Base-by-base conservation (phyloP, 2,797 vertebrate species). In the Rhinoraja longicauda region DNA sequence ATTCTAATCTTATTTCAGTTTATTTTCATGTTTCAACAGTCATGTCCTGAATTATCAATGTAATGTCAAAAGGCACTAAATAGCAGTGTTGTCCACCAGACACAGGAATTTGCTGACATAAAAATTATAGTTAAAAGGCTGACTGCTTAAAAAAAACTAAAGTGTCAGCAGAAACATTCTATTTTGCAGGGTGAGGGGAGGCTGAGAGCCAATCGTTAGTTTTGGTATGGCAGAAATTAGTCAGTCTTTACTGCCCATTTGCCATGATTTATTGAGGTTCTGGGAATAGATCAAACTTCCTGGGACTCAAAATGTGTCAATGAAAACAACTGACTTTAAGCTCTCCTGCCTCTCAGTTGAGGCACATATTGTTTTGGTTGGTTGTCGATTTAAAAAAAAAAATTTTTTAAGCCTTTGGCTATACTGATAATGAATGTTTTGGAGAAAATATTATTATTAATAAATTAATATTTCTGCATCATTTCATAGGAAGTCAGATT, bases 41-140 rank as follows among this genome's bases (percentile, higher is more conserved):
- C 19, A 88, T 88, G 64, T n/a, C 64, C 32, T 9, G n/a, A 67
- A 88, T 88, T 36, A 67, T 88, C 84, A 32, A 21, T 62, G n/a
- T 19, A 67, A 21, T 88, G 59, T 88, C 62, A 88, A n/a, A 64
- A 88, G 84, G 59, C n/a, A 36, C 59, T 67, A 88, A 67, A 67
- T 88, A 36, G n/a, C 62, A 88, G n/a, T 36, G 59, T 67, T 67
- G 84, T 36, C 84, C 84, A 67, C 15, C 84, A 88, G 84, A 86
- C 62, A 32, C 59, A 88, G n/a, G 84, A 88, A 88, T 88, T 67
- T 88, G 62, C 84, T 88, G 84, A 88, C 59, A 32, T 32, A 62
- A 64, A 62, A 36, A 77, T 36, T 36, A 77, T 36, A 77, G 32
- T 77, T 36, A 36, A 88, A 88, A 88, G 84, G n/a, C 59, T 7